Conservation (phyloP, 2,113 vertebrate species). For the Mesembrinibis cayennensis region DNA sequence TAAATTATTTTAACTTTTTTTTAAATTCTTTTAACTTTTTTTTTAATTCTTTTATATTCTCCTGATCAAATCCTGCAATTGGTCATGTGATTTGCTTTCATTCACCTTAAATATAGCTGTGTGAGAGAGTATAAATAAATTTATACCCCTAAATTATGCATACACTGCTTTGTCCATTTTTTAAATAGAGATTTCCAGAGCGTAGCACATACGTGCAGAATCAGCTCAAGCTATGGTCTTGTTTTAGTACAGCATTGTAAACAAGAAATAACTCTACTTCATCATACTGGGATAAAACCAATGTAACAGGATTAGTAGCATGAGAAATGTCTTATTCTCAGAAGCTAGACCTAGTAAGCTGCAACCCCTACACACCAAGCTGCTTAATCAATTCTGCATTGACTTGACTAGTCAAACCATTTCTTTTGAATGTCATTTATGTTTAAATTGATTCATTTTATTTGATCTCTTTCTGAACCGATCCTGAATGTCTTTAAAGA, state of each 20-base stretch:
- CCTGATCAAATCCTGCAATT: neutral
- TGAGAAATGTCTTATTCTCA: neutral
- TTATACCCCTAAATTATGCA: neutral
- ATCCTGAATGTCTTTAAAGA: neutral
- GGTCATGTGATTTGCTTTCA: neutral
- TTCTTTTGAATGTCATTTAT: neutral
- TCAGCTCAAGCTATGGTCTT: neutral
- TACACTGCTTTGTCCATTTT: neutral
- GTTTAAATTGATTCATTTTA: neutral
- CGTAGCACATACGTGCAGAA: neutral
- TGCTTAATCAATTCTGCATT: neutral
- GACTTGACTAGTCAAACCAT: conserved; percentile 1
- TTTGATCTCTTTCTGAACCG: neutral
- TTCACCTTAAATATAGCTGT: neutral
- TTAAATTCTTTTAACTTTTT: neutral
- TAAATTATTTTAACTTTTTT: neutral
- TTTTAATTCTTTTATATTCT: neutral
- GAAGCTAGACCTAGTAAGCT: neutral
- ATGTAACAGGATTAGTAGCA: neutral
- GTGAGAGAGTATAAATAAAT: neutral
- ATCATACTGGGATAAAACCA: neutral
- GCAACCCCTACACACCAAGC: neutral
- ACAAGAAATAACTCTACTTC: neutral
- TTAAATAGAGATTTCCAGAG: neutral
- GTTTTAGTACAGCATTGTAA: neutral